Base-by-base conservation (phyloP, 2,888 invertebrate genomes). In the Heteromurus nitidus region DNA sequence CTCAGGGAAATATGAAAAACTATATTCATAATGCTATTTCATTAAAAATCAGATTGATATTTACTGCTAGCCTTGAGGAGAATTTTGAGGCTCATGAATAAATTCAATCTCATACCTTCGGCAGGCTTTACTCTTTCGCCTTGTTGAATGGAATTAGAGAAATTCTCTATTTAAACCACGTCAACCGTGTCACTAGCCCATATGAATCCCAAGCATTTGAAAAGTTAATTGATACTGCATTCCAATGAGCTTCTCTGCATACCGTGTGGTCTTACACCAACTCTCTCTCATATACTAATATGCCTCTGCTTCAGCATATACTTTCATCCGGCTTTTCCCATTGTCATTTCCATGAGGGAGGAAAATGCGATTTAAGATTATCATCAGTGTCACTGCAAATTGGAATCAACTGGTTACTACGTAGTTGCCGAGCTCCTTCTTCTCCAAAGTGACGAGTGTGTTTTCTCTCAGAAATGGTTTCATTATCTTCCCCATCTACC, bases 361-460 rank as follows among this genome's bases (percentile, higher is more conserved):
- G 65, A 58, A 76, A 76, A 76, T 68, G 44, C 42, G 70, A 79
- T 72, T 72, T 72, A 68, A 60, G 58, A 70, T 70, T 24, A 55
- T 36, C 79, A 55, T 69, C 62, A 79, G 65, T 79, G 79, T 79
- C 79, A 77, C 22, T 24, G 53, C 58, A 77, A 76, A 77, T 77
- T 77, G 68, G 77, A 77, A 77, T 77, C 77, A 77, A 77, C 77
- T 77, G 77, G 77, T 77, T 62, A 69, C 24, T 50, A 24, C 22
- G 1, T n/a, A 62, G 7, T n/a, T 36, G 9, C 55, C 7, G 55
- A 22, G 24, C 22, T 36, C 36, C 13, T 36, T 36, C 36, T 36
- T 13, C 13, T 36, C 7, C 36, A 22, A 22, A 3, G 24, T 60
- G 60, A 60, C 60, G 42, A 24, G 64, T 42, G 64, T 42, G 22